These are phyloP conservation scores for Hippocampus mohnikei DNA, from an alignment of 2,113 vertebrate genomes.

Conservation along the genomic window DNA sequence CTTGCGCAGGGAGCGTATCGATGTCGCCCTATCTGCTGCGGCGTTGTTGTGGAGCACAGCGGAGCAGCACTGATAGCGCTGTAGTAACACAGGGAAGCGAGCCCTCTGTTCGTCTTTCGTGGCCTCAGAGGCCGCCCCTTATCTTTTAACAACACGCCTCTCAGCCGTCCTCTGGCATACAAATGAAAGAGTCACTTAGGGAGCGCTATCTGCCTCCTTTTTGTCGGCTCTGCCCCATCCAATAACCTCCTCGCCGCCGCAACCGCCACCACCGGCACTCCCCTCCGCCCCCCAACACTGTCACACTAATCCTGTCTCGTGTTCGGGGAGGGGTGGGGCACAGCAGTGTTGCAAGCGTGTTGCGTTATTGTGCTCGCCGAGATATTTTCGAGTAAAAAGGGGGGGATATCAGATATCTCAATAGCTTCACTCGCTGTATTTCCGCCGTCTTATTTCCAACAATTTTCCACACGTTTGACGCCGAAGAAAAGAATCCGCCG, in stretches of 20 bases:
- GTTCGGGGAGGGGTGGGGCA: conserved; percentile 30
- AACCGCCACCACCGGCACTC: conserved; percentile 13
- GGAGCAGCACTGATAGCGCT: conserved; percentile 52
- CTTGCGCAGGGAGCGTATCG: conserved; percentile 24
- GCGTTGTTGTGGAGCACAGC: conserved; percentile 58
- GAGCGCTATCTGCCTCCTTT: conserved; percentile 39
- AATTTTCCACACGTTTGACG: conserved; percentile 14
- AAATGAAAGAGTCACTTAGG: conserved; percentile 73
- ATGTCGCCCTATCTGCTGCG: conserved; percentile 55
- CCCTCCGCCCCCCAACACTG: conserved; percentile 34
- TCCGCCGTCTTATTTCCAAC: neutral
- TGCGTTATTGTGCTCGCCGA: conserved; percentile 31
- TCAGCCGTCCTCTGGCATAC: conserved; percentile 68
- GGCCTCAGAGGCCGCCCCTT: conserved; percentile 71
- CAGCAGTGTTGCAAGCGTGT: conserved; percentile 24
- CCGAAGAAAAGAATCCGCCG: conserved; percentile 23
- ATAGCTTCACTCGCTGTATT: conserved; percentile 20
- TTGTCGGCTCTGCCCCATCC: conserved; percentile 19
- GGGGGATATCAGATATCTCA: conserved; percentile 34
- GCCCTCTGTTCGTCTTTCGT: conserved; percentile 61
- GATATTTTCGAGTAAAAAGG: conserved; percentile 43
- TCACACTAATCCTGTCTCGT: conserved; percentile 65
- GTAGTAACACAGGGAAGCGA: conserved; percentile 60
- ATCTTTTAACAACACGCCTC: conserved; percentile 75
- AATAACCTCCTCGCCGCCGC: conserved; percentile 17